Evolutionary conservation across 2,113 vertebrate genomes (phyloP), one percentile per base, ranked within the genome.

Genomic region (Craseonycteris thonglongyai): DNA sequence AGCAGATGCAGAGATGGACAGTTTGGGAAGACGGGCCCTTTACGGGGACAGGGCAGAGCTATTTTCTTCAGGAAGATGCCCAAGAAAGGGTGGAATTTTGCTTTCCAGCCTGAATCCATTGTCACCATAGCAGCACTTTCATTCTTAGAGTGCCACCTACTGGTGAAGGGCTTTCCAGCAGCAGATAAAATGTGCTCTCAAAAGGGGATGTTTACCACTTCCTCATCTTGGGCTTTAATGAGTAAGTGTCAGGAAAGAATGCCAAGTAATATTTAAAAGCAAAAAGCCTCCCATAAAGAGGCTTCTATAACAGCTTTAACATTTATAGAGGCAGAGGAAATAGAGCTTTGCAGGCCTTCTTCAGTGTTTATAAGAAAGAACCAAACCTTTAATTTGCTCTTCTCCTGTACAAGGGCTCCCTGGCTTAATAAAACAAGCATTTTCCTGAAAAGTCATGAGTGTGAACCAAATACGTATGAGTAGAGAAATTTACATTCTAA

Each of bases 131-230:
- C 13, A 22, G 35, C 7, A 85, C 80, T 61, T 68, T 58, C 74
- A 78, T 95, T 97, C 96, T 93, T 80, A 80, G 56, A 96, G 95
- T 26, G 66, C 96, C 96, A 96, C 93, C 96, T 97, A 83, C 78
- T 84, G 97, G n/a, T 54, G 2, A 58, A 79, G 19, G 10, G 6
- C 12, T 93, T 91, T 76, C 35, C 63, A 45, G 38, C 74, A 45
- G 38, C 45, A 74, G n/a, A 24, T 69, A 71, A 71, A 63, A 56
- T 2, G 10, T 2, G 14, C 35, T 83, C 42, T 42, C 24, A 35
- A 30, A 63, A 47, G 51, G 21, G 6, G 47, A 71, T 59, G 49
- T 11, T 58, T 18, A 33, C 28, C 49, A 87, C 54, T 83, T 59
- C 33, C 63, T 59, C 8, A 61, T 49, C 38, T 66, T 56, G 56